Evolutionary conservation across 2,797 vertebrate genomes (phyloP), one percentile per base, ranked within the genome.

Genomic region (Melopsittacus undulatus): DNA sequence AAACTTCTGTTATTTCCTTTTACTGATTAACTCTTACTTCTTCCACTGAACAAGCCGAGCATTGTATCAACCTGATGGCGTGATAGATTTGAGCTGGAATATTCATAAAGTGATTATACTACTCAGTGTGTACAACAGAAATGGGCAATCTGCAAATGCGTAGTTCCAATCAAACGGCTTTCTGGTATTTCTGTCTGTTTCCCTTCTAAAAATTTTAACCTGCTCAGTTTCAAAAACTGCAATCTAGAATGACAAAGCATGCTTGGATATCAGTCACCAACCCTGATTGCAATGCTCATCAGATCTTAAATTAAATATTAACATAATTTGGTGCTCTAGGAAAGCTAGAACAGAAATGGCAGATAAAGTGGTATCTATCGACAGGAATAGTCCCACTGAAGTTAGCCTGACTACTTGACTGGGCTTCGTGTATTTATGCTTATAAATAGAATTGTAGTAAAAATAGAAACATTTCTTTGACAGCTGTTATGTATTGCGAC

Each of bases 401-500:
- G 74, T 82, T 64, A 68, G 43, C 34, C 67, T 90, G 83, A 51
- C 59, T 91, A 61, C 80, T 76, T 82, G 77, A 32, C 70, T 92
- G 74, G 34, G 22, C 73, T 94, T 91, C 67, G 51, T 87, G 63
- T 90, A 19, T 95, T 96, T 90, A 49, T 1, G 1, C 56, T 83
- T 49, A 68, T 9, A 83, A 81, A n/a, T 76, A 79, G 91, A 77
- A 67, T 70, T 92, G 85, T 74, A 84, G n/a, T 92, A 64, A 89
- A 83, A 91, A 49, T n/a, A 62, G 92, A 80, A 95, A 62, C 52
- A 34, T 74, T 92, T 88, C 74, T 74, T 74, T 87, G 92, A 91
- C 80, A 83, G 61, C 42, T 2, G 0, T 74, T 87, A 74, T 46
- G 32, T 87, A 8, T 76, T 74, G 70, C 77, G 56, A 91, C 82